Base-by-base conservation (phyloP, 2,113 vertebrate genomes). In the Tenrec ecaudatus region DNA sequence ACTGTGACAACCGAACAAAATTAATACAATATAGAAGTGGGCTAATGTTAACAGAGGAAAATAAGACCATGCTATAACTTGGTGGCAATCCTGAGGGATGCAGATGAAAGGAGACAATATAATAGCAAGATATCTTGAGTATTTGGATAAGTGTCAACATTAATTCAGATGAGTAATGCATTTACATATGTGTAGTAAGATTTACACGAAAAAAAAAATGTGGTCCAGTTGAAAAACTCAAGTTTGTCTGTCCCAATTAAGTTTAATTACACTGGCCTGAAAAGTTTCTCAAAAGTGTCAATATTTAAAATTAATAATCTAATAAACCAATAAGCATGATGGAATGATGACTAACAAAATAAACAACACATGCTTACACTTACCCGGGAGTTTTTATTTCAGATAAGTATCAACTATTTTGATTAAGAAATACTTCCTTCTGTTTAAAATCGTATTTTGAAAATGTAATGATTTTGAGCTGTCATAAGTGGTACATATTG, bases 381-480 rank as follows among this genome's bases (percentile, higher is more conserved):
- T 86, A 85, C 14, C 22, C 71, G 40, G 62, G 62, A 33, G 79
- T 84, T 90, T 83, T 85, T 77, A 22, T 84, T 33, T 12, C 22
- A 86, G 31, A 4, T 22, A 62, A 2, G 22, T 62, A 68, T 71
- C 15, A 33, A 33, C 10, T n/a, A 71, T 53, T 53, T 53, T 53
- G 47, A 53, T 71, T n/a, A 19, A 86, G 10, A 89, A 86, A 81
- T 14, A 86, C 71, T 87, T 82, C 43, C 9, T 85, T 94, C 20
- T 58, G 38, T 84, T 92, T 66, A 25, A 89, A 69, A 80, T 84
- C 27, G 4, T 88, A 71, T n/a, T 62, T 84, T 29, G 84, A 92
- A 90, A 94, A 16, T 25, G 84, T 53, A 79, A 76, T 95, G 36
- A 82, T 88, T 93, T 82, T 69, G 64, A 91, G 19, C 85, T 68